These are phyloP conservation scores for Semicossyphus pulcher DNA, from an alignment of 2,113 vertebrate genomes.

Conservation along the genomic window DNA sequence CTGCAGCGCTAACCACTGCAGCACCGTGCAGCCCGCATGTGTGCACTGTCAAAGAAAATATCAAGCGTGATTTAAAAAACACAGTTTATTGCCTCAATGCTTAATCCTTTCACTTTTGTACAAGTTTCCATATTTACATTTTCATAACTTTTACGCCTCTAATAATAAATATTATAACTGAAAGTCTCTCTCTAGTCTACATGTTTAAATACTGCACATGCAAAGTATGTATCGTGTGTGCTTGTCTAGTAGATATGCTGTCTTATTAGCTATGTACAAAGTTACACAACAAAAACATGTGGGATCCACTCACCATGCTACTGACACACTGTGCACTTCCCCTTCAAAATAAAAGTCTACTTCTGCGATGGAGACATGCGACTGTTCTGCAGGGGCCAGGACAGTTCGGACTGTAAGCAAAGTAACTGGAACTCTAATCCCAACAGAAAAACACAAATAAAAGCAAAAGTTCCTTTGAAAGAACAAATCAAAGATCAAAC, in stretches of 20 bases:
- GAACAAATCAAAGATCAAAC: slow-evolving; percentile 15
- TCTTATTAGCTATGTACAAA: slow-evolving; percentile 81
- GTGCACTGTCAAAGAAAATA: slow-evolving; percentile 20
- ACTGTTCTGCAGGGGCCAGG: slow-evolving; percentile 13
- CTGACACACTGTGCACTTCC: slow-evolving; percentile 57
- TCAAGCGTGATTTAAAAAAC: slow-evolving; percentile 68
- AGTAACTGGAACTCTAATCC: neutral
- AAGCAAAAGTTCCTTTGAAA: slow-evolving; percentile 1
- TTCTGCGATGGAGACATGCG: slow-evolving; percentile 48
- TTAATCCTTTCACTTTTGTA: slow-evolving; percentile 90
- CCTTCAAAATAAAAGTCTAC: slow-evolving; percentile 19
- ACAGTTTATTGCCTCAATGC: slow-evolving; percentile 95
- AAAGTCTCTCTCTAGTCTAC: slow-evolving; percentile 82
- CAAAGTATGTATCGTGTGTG: slow-evolving; percentile 86
- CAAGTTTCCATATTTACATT: slow-evolving; percentile 94
- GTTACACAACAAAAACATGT: slow-evolving; percentile 46
- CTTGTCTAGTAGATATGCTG: slow-evolving; percentile 77
- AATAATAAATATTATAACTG: slow-evolving; percentile 88
- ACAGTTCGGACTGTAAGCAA: slow-evolving; percentile 24
- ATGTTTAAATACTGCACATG: slow-evolving; percentile 87
- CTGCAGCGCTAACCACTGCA: too few relatives aligned
- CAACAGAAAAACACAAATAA: neutral
- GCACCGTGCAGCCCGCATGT: too few relatives aligned
- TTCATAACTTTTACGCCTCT: slow-evolving; percentile 83
- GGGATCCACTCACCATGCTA: slow-evolving; percentile 78